Evolutionary conservation across 2,797 vertebrate species (phyloP), one percentile per base, ranked within the genome.

Genomic region (Tangara arthus): DNA sequence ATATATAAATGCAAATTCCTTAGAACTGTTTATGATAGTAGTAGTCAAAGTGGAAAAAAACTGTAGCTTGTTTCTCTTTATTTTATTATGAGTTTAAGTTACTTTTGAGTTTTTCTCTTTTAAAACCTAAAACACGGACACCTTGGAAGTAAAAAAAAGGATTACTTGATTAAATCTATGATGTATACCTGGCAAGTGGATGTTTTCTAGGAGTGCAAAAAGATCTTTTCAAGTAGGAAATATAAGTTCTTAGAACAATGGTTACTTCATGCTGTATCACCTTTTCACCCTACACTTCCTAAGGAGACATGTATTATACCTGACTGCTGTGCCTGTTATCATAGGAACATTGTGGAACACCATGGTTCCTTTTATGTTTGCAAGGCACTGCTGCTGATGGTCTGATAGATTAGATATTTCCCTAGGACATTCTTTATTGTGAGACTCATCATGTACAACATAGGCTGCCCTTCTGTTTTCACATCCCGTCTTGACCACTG

Each of bases 61-160:
- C 15, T 47, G 4, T 65, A 46, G n/a, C 13, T 41, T 76, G 2
- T 32, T 95, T 77, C 23, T 87, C 55, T 95, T 94, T 59, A 80
- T 97, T 96, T 97, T 80, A 66, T 75, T 53, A 47, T 81, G 49
- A 32, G 11, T 14, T 17, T 66, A 75, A 88, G 55, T 95, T 94
- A 39, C 26, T 69, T 76, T 47, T 12, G 72, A 34, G 23, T 41
- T 95, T 93, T 90, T 66, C 50, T 92, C 60, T 94, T 93, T 92
- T 44, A 75, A 87, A 97, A 91, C 71, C 56, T 18, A 52, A 94
- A 53, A 78, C 28, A 94, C 72, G 57, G 89, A 83, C 50, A 93
- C 57, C 61, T 76, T 88, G 26, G 72, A 90, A 89, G 50, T 78
- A 72, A 9, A 50, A 44, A 44, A 95, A 94, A 30, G 1, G 15